Percentiles rank a stretch among this genome's conserved stretches.
phyloP scores from a whole-genome alignment of 2,888 invertebrate genomes.

The Odontomyia ornata region DNA sequence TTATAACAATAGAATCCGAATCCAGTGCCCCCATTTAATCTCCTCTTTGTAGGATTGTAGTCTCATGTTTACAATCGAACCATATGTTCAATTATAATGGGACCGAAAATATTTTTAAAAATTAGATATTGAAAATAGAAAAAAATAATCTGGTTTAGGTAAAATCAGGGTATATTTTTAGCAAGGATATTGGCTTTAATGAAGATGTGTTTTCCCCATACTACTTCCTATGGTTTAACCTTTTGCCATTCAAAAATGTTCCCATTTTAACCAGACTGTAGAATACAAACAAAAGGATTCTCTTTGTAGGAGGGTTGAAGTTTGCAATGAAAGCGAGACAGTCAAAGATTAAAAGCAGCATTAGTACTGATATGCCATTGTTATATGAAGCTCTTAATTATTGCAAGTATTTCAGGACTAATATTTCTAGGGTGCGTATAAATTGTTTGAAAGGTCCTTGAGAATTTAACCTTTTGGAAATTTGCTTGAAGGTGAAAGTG shows the following conservation, averaged over 20 bases:
- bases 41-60: neutral
- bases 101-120: neutral
- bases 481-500: neutral
- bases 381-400: constrained; percentile 19
- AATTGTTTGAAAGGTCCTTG: neutral
- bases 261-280: no score
- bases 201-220: no score
- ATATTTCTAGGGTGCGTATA: constrained; percentile 3
- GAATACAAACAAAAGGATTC: no score
- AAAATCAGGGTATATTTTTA: no score
- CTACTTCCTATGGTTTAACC: no score
- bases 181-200: no score
- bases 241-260: no score
- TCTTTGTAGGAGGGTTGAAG: no score
- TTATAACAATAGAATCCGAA: neutral
- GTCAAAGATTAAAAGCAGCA: constrained; percentile 8
- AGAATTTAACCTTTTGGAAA: constrained; percentile 16
- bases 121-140: no score
- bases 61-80: neutral
- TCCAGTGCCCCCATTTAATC: neutral
- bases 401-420: constrained; percentile 29
- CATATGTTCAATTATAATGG: neutral
- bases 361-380: neutral
- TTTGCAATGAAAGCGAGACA: neutral
- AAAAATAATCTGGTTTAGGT: no score